phyloP scores from a whole-genome alignment of 2,797 vertebrate species.

The Graptemys geographica region DNA sequence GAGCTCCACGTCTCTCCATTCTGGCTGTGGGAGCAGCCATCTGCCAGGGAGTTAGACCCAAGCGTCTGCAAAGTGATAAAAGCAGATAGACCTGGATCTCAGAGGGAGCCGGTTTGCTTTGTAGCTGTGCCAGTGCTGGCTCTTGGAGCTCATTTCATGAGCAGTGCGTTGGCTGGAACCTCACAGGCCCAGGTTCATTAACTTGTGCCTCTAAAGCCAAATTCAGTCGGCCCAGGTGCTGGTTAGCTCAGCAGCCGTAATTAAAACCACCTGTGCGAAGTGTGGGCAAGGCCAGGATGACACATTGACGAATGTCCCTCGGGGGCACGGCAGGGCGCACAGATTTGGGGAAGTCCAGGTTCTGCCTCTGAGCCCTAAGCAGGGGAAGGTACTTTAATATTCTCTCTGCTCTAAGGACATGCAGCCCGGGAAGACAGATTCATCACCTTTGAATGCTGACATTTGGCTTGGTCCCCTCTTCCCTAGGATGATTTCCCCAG shows the following conservation, averaged over 20 bases:
- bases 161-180: neutral
- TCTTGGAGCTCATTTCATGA: neutral
- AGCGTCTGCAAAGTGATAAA: neutral
- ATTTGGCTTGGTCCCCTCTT: neutral
- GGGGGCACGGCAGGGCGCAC: neutral
- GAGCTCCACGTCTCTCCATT: neutral
- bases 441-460: neutral
- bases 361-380: neutral
- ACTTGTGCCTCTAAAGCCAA: neutral
- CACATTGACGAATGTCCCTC: neutral
- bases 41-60: neutral
- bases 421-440: neutral
- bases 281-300: neutral
- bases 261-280: constrained; percentile 5
- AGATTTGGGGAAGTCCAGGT: neutral
- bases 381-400: neutral
- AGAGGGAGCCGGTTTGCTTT: neutral
- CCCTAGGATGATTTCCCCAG: neutral
- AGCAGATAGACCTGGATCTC: constrained; percentile 17
- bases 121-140: neutral
- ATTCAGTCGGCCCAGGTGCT: neutral
- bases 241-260: neutral
- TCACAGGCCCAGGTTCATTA: neutral
- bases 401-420: accelerated
- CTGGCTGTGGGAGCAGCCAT: neutral